Percentiles rank a stretch among this genome's conserved stretches.
Evolutionary conservation across 2,888 invertebrate species (phyloP).

Genomic region (Hydrotaea cyrtoneurina): DNA sequence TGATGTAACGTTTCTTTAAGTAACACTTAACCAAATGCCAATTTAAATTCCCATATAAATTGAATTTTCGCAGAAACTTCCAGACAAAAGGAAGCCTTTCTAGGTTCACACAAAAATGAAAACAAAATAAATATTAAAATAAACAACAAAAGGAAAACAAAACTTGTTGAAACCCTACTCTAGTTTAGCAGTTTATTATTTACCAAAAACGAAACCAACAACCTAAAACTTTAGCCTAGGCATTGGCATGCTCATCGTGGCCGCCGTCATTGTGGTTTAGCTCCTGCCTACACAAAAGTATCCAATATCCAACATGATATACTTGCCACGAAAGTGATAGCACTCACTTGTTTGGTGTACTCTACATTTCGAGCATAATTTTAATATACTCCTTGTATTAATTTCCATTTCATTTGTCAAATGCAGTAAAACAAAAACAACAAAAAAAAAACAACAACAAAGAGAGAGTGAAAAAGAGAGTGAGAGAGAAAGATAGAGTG

Average conservation of each 20-base stretch:
- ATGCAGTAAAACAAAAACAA: background rate
- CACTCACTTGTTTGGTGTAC: background rate
- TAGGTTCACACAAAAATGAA: background rate
- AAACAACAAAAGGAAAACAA: background rate
- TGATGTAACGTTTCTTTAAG: background rate
- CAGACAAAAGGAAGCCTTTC: background rate
- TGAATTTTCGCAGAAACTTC: background rate
- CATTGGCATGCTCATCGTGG: too few species aligned
- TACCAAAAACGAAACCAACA: background rate
- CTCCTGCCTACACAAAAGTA: too few species aligned
- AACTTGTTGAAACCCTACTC: slow-evolving; percentile 28
- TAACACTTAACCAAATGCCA: background rate
- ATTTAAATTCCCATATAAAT: slow-evolving; percentile 15
- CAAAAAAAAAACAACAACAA: too few species aligned
- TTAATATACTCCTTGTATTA: slow-evolving; percentile 15
- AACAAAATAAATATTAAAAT: background rate
- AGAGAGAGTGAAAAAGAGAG: slow-evolving; percentile 1
- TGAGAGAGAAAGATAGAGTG: background rate
- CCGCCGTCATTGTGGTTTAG: too few species aligned
- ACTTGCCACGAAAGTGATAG: slow-evolving; percentile 17
- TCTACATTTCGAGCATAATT: background rate
- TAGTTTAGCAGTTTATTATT: background rate
- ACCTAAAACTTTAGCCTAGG: too few species aligned
- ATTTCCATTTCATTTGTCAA: slow-evolving; percentile 13
- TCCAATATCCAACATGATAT: background rate